phyloP scores from a whole-genome alignment of 2,113 vertebrate genomes.

The Phrynocephalus versicolor region DNA sequence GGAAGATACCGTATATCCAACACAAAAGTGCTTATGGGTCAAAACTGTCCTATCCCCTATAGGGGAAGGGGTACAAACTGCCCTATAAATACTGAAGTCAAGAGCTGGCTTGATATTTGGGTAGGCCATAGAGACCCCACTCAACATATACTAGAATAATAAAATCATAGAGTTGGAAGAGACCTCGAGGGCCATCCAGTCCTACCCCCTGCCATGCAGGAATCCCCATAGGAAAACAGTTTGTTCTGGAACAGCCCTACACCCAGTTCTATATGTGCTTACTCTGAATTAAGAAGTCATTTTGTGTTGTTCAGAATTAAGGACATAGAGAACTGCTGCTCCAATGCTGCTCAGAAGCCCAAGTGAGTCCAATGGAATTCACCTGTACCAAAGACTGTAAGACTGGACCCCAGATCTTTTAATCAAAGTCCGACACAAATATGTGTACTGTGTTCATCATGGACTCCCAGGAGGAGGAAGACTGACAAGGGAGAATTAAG shows the following conservation, averaged over 20 bases:
- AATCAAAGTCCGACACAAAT: not conserved
- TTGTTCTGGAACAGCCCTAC: no score
- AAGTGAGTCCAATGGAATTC: not conserved
- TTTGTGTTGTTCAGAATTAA: not conserved
- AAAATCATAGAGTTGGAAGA: no score
- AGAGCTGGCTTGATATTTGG: not conserved
- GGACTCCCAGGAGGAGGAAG: no score
- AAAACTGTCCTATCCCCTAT: not conserved
- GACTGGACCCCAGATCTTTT: not conserved
- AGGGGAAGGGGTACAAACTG: not conserved
- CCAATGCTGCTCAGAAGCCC: not conserved
- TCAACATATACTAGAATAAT: no score
- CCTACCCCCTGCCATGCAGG: no score
- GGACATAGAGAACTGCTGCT: not conserved
- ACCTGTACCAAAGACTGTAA: not conserved
- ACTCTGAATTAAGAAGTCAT: not conserved
- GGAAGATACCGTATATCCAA: not conserved
- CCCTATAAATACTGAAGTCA: no score
- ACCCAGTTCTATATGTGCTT: not conserved
- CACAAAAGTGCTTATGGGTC: no score
- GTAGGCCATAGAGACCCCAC: not conserved
- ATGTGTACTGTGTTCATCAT: not conserved
- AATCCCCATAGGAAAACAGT: no score
- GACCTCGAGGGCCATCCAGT: no score
- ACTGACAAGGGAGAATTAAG: not conserved